Conservation (phyloP, 1,140 invertebrate genomes). For the Himalopsyche phryganea region DNA sequence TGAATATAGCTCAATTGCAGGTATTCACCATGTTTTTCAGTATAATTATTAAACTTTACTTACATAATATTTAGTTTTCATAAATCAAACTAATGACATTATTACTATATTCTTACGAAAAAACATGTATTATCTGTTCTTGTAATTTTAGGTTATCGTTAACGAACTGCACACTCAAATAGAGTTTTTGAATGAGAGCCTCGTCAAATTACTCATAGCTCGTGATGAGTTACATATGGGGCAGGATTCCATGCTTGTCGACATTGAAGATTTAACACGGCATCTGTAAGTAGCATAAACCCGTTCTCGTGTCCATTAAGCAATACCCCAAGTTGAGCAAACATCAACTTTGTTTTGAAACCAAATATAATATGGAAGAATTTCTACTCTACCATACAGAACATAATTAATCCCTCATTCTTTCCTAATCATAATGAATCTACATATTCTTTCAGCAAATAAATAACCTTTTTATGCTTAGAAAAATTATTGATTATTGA, state of each 20-base stretch:
- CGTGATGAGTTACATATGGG: constrained; percentile 94
- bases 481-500: too few species aligned
- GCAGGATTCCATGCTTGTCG: constrained; percentile 94
- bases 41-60: neutral
- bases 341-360: too few species aligned
- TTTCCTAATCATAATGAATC: too few species aligned
- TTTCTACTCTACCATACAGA: too few species aligned
- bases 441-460: too few species aligned
- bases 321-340: too few species aligned
- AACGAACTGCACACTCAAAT: constrained; percentile 93
- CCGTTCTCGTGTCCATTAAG: too few species aligned
- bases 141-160: constrained; percentile 69
- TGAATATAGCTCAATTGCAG: constrained; percentile 93
- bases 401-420: too few species aligned
- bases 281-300: constrained; percentile 68
- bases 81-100: too few species aligned
- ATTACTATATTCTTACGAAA: too few species aligned
- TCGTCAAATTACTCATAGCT: constrained; percentile 83
- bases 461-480: too few species aligned
- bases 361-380: too few species aligned
- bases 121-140: neutral
- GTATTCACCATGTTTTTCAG: constrained; percentile 30
- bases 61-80: neutral
- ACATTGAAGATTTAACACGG: constrained; percentile 92
- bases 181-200: constrained; percentile 82